Evolutionary conservation across 2,888 invertebrate species (phyloP), one percentile per base, ranked within the genome.

Genomic region (Ctenicera cuprea): DNA sequence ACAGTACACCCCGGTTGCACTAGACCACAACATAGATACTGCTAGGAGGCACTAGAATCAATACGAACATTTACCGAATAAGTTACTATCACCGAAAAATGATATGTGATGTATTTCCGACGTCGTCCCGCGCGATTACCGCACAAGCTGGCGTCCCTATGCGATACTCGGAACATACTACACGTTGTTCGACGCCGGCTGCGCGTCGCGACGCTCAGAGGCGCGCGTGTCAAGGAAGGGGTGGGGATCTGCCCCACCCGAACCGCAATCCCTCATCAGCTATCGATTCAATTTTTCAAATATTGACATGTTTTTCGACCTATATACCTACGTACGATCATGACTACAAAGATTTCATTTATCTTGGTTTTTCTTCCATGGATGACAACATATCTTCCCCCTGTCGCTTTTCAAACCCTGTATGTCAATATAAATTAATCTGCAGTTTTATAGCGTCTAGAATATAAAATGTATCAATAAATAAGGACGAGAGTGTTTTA

Each of bases 111-210:
- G 71, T 70, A 67, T 67, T 75, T 63, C 71, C 74, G 80, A 81
- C 82, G 83, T 82, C 74, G 78, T 80, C 76, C 79, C 75, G 77
- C 77, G 73, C 76, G 77, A 77, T 78, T 81, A 70, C 77, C 80
- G 80, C 80, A 79, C 80, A 80, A 82, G 79, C 80, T 80, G 76
- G 80, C 83, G 81, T 79, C 81, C 80, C 79, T 81, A 78, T 78
- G 78, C 80, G 80, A 79, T 80, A 81, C 83, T 82, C 84, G 82
- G 80, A 80, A 81, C 83, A 84, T 82, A 85, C 85, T 85, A 83
- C 85, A 79, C 78, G 84, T 82, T 83, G 81, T 82, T 77, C 80
- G 78, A 70, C 75, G 75, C 80, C 83, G 82, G 82, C 77, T 83
- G 82, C 82, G 83, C 82, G 78, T 77, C 68, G 57, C 73, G 54